A percentile compares a stretch with the other conserved stretches of the same genome.
These are phyloP conservation scores for Thumatha senex DNA, from an alignment of 2,888 invertebrate species.

Conservation along the genomic window DNA sequence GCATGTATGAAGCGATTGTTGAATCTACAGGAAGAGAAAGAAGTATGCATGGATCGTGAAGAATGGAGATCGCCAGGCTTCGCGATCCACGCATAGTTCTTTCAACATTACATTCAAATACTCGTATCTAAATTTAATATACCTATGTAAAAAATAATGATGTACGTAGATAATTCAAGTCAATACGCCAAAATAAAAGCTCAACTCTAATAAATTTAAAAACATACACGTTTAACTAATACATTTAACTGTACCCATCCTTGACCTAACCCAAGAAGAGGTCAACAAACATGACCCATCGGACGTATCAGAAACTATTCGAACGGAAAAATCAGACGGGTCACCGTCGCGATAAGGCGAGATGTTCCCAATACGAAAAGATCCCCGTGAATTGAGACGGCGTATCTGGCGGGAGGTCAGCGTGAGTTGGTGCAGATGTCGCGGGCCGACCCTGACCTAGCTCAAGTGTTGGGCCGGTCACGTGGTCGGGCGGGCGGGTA, in stretches of 20 bases:
- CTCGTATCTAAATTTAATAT: too few species aligned
- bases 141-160: too few species aligned
- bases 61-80: too few species aligned
- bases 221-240: too few species aligned
- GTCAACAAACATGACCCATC: conserved; percentile 62
- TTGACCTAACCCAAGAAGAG: conserved; percentile 63
- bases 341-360: conserved; percentile 54
- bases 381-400: conserved; percentile 29
- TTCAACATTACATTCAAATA: too few species aligned
- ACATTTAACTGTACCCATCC: conserved; percentile 45
- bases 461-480: conserved; percentile 77
- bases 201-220: too few species aligned
- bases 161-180: too few species aligned
- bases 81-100: too few species aligned
- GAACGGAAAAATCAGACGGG: conserved; percentile 74
- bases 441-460: conserved; percentile 77
- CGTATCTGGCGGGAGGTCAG: conserved; percentile 45
- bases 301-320: conserved; percentile 71
- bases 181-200: too few species aligned
- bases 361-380: conserved; percentile 44
- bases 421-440: conserved; percentile 55
- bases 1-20: too few species aligned
- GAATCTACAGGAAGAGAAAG: too few species aligned
- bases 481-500: conserved; percentile 74
- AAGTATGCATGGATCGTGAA: too few species aligned